Evolutionary conservation across 1,140 invertebrate species (phyloP), one percentile per base, ranked within the genome.

Genomic region (Drosophila serrata): DNA sequence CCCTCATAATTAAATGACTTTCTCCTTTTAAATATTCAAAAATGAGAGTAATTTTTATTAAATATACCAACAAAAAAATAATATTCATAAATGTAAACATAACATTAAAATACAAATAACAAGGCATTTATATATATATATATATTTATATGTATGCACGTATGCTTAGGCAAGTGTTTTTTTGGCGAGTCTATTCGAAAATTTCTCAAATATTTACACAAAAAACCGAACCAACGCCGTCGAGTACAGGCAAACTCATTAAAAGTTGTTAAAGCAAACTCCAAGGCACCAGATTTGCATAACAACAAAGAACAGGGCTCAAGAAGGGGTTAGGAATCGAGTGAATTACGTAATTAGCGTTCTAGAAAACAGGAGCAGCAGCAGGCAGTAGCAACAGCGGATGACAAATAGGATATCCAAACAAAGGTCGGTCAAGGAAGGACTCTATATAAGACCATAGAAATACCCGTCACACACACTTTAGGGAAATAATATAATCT

Each of bases 151-250:
- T 24, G 24, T 27, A 11, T 24, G 39, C 27, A 74, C 56, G 39
- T 55, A 17, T 22, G 72, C 51, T 64, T 64, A 64, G 40, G 70
- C 51, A 68, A 76, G 40, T 77, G 55, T 67, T 68, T 39, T 67
- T 76, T 76, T 76, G 62, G 73, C 56, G 73, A 75, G 73, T 75
- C 63, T 43, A 77, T 78, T 73, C 67, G 51, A 62, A 61, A 78
- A 70, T 78, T 78, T 79, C 75, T 64, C 51, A 75, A 70, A 76
- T 86, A 86, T 86, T 68, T 88, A 82, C 79, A 86, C 37, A 75
- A 76, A 46, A 46, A 59, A 56, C 42, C 45, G 43, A 76, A 49
- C 59, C 35, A 63, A 56, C 62, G 35, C 43, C 51, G 35, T n/a
- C n/a, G n/a, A 45, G 31, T 42, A 35, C 45, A 39, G 29, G 35